phyloP scores from a whole-genome alignment of 2,888 invertebrate genomes.

The Lagria hirta region DNA sequence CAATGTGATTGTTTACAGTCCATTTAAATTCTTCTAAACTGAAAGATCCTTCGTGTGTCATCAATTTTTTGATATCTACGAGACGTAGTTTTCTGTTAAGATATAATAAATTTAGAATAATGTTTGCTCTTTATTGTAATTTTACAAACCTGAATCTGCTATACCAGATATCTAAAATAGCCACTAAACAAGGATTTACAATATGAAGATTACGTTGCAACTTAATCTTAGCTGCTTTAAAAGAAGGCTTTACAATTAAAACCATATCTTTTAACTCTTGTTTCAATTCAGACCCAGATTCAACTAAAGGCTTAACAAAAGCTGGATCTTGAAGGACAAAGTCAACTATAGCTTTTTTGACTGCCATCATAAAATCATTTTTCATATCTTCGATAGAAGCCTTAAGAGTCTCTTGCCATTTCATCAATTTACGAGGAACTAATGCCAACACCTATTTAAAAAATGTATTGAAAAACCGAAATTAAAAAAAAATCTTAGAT shows the following conservation, averaged over 20 bases:
- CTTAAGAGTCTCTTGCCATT: constrained; percentile 62
- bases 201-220: constrained; percentile 67
- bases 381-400: constrained; percentile 75
- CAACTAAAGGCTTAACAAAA: constrained; percentile 58
- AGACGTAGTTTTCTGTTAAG: constrained; percentile 61
- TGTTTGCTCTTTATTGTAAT: background rate
- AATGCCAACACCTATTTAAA: constrained; percentile 61
- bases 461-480: no score
- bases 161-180: constrained; percentile 80
- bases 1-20: constrained; percentile 62
- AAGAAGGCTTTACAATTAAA: constrained; percentile 66
- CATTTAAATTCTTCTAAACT: constrained; percentile 67
- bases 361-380: constrained; percentile 82
- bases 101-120: constrained; percentile 31
- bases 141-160: constrained; percentile 68
- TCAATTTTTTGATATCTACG: constrained; percentile 62
- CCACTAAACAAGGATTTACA: constrained; percentile 80
- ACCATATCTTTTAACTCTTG: constrained; percentile 63
- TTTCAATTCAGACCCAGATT: constrained; percentile 58
- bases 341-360: constrained; percentile 90
- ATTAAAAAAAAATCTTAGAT: constrained; percentile 24
- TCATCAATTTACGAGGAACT: constrained; percentile 64
- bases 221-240: constrained; percentile 51
- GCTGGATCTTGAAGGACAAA: constrained; percentile 83
- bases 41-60: constrained; percentile 64